phyloP scores from a whole-genome alignment of 2,797 vertebrate species.

The Lacerta agilis region DNA sequence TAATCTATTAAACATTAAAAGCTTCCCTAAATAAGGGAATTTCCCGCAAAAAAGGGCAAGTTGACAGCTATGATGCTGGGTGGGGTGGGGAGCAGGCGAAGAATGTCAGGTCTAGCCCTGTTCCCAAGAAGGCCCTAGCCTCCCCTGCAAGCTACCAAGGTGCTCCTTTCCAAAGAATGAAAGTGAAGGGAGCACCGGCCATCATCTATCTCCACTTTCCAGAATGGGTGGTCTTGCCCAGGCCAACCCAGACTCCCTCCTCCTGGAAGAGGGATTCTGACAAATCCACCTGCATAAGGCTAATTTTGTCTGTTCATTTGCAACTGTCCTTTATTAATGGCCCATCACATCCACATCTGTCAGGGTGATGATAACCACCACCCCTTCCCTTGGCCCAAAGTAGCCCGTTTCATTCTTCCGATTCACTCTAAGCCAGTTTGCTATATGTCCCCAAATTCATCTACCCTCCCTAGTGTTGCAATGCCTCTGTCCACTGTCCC shows the following conservation, averaged over 20 bases:
- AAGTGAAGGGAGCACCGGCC: neutral
- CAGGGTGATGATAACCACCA: neutral
- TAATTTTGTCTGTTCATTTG: neutral
- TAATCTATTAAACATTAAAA: too few relatives aligned
- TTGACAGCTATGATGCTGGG: neutral
- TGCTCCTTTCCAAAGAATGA: neutral
- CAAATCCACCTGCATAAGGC: neutral
- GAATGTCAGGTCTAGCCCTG: neutral
- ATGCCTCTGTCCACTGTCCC: neutral
- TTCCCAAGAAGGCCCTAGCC: neutral
- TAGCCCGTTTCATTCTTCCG: neutral
- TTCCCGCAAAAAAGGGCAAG: too few relatives aligned
- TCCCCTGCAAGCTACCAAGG: too few relatives aligned
- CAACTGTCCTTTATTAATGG: neutral
- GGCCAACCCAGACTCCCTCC: neutral
- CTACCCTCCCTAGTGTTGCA: too few relatives aligned
- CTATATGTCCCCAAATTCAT: too few relatives aligned
- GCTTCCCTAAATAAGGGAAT: too few relatives aligned
- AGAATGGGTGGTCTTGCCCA: neutral
- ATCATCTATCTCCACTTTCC: neutral
- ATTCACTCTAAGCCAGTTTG: too few relatives aligned
- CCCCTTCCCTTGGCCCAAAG: too few relatives aligned
- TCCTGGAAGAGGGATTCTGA: neutral
- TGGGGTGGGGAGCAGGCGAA: neutral
- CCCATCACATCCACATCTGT: neutral